Base-by-base conservation (phyloP, 2,113 vertebrate species). In the Bostrychus sinensis region DNA sequence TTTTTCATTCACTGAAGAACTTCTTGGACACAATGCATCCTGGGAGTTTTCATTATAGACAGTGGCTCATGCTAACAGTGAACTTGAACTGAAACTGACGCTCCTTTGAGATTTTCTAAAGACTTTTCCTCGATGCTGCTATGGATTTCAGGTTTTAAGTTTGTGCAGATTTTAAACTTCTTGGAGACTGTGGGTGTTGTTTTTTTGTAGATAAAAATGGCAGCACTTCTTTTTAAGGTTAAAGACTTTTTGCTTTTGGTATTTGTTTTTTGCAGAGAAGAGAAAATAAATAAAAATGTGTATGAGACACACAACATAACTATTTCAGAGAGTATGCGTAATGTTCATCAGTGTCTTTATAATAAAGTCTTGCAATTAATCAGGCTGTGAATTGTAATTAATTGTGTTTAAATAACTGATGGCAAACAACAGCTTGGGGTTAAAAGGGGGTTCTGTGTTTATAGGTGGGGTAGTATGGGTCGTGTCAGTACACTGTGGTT, bases 321-420 rank as follows among this genome's bases (percentile, higher is more conserved):
- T 83, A 83, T 82, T 81, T 77, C 72, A 74, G 66, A 89, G 80
- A 89, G 79, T 82, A 72, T 87, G 62, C 78, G 70, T 82, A 37
- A 70, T 90, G 85, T 89, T 78, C 80, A 75, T 89, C 71, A 63
- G 75, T 91, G 84, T 88, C 83, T 88, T 87, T 89, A 86, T 83
- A 91, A 92, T 92, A 92, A 92, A 92, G 77, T 82, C 77, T 78
- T 84, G 78, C 80, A 62, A 87, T 90, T 82, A 67, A 72, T 4
- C 41, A 81, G 9, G n/a, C 28, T 59, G 73, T 37, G 7, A 6
- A 23, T 13, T 39, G 37, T 16, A 3, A 13, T 32, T 32, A n/a
- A n/a, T 32, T 32, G 8, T 3, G 28, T 32, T 1, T 32, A 8
- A 32, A 5, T 30, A 30, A 30, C 28, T 30, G 28, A 30, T 30